Conservation (phyloP, 1,140 invertebrate species). For the Chlorops oryzae region DNA sequence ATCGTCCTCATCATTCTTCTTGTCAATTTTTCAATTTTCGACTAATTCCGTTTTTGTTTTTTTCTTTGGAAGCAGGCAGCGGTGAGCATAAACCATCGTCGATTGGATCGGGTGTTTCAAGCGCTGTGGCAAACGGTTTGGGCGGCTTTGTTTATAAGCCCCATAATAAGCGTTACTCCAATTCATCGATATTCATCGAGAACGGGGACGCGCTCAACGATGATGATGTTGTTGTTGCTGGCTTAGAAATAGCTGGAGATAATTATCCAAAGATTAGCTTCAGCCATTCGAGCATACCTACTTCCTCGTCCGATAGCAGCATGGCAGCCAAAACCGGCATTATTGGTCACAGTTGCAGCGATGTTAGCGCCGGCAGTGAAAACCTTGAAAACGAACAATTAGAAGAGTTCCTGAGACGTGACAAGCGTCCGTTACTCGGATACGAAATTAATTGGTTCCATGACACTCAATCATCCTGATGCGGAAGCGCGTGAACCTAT, state of each 20-base stretch:
- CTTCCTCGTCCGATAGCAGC: too few species aligned
- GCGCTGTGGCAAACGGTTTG: slow-evolving; percentile 39
- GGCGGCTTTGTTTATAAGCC: slow-evolving; percentile 41
- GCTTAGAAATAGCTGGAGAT: slow-evolving; percentile 26
- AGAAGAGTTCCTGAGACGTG: slow-evolving; percentile 24
- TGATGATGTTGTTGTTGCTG: too few species aligned
- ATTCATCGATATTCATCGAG: slow-evolving; percentile 46
- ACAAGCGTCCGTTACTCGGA: slow-evolving; percentile 50
- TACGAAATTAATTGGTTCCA: slow-evolving; percentile 46
- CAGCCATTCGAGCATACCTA: slow-evolving; percentile 29
- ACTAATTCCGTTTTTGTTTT: neutral
- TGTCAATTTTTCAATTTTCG: too few species aligned
- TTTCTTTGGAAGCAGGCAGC: slow-evolving; percentile 23
- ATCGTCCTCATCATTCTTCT: too few species aligned
- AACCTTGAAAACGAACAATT: slow-evolving; percentile 17
- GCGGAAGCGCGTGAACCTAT: slow-evolving; percentile 17
- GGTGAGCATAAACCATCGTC: slow-evolving; percentile 41
- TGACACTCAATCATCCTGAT: slow-evolving; percentile 11
- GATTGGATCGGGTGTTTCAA: slow-evolving; percentile 40
- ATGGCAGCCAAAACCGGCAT: too few species aligned
- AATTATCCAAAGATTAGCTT: slow-evolving; percentile 22
- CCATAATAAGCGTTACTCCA: slow-evolving; percentile 35
- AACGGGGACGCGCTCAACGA: slow-evolving; percentile 47
- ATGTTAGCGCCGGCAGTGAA: slow-evolving; percentile 21
- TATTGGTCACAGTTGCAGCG: slow-evolving; percentile 2